Evolutionary conservation across 2,113 vertebrate genomes (phyloP).

Genomic region (Antechinus flavipes): DNA sequence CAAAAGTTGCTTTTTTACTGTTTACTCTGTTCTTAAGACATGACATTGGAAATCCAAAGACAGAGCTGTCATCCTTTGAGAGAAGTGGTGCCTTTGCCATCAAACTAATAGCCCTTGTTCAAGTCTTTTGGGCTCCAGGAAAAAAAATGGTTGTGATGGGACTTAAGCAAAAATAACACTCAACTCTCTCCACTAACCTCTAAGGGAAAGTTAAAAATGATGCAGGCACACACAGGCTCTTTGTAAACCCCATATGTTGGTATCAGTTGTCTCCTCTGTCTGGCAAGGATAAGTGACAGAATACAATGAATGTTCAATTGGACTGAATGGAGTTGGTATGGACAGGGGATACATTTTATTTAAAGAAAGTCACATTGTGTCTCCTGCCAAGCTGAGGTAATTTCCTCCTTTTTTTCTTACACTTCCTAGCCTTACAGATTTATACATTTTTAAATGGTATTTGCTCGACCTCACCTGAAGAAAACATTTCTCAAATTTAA

Average conservation of each 20-base stretch:
- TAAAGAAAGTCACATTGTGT: constrained; percentile 86
- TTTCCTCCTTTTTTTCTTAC: constrained; percentile 86
- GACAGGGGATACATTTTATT: constrained; percentile 87
- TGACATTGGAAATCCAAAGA: not conserved
- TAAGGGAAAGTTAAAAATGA: constrained; percentile 58
- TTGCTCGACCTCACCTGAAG: constrained; percentile 84
- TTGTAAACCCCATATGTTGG: constrained; percentile 70
- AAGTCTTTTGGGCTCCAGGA: constrained; percentile 44
- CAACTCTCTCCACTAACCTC: constrained; percentile 4
- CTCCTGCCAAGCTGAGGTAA: constrained; percentile 85
- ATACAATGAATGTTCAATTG: constrained; percentile 80
- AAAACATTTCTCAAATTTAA: constrained; percentile 81
- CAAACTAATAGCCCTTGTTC: constrained; percentile 12
- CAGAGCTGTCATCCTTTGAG: not conserved
- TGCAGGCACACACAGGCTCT: constrained; percentile 70
- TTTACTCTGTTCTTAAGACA: not conserved
- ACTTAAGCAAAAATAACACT: constrained; percentile 70
- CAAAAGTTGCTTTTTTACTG: not conserved
- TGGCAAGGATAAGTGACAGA: constrained; percentile 72
- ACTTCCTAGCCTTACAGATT: constrained; percentile 84
- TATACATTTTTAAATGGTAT: constrained; percentile 80
- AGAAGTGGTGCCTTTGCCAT: not conserved
- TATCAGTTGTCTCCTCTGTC: constrained; percentile 61
- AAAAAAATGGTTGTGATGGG: constrained; percentile 60
- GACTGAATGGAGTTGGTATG: constrained; percentile 70